These are phyloP conservation scores for Brachyalestes nurse DNA, from an alignment of 2,797 vertebrate species.

Conservation along the genomic window DNA sequence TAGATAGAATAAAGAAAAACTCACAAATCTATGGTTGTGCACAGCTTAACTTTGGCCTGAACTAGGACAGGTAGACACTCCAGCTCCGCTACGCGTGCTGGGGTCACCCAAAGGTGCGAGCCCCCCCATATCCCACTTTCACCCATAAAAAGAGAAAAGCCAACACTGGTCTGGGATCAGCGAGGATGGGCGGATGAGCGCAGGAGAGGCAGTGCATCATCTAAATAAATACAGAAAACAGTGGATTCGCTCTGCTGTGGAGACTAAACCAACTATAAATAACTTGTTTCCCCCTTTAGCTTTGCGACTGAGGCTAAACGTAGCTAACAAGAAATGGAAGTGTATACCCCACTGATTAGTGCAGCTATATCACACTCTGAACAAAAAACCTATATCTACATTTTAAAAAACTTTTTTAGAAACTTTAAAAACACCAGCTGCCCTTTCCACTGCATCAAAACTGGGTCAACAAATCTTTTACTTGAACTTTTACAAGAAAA, in stretches of 20 bases:
- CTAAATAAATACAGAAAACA: neutral
- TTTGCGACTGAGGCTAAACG: too few relatives aligned
- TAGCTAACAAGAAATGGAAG: neutral
- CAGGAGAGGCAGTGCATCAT: neutral
- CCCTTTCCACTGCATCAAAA: too few relatives aligned
- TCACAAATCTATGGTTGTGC: slow-evolving; percentile 7
- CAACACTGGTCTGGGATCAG: neutral
- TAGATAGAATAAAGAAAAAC: neutral
- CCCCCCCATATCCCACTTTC: neutral
- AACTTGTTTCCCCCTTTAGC: too few relatives aligned
- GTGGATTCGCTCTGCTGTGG: neutral
- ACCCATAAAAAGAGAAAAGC: neutral
- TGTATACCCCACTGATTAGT: neutral
- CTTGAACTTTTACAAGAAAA: too few relatives aligned
- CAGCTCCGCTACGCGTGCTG: too few relatives aligned
- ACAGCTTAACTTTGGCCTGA: slow-evolving; percentile 24
- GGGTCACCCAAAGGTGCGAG: neutral
- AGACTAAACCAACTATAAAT: neutral
- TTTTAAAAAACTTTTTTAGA: too few relatives aligned
- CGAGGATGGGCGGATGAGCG: neutral
- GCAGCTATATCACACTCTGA: too few relatives aligned
- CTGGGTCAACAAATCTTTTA: too few relatives aligned
- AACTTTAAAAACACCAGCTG: too few relatives aligned
- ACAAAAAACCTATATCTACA: too few relatives aligned
- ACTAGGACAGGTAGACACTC: neutral